Conservation (phyloP, 2,797 vertebrate genomes). For the Chrosomus eos region DNA sequence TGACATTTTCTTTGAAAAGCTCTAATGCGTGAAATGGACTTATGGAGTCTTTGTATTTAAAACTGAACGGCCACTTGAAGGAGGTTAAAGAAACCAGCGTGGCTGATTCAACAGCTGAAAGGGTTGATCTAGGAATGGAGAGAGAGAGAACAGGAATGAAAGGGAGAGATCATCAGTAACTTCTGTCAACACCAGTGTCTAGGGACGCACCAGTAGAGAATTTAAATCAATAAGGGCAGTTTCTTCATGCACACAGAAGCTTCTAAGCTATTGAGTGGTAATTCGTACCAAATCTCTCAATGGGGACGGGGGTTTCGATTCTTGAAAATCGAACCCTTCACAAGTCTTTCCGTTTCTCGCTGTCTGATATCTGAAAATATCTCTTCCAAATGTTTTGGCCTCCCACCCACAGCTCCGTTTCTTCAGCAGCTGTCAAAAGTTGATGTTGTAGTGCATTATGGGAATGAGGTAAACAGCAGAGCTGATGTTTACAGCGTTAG, state of each 20-base stretch:
- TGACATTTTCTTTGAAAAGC: background rate
- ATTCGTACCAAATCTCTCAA: constrained; percentile 29
- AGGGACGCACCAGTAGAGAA: constrained; percentile 33
- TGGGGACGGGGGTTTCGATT: constrained; percentile 21
- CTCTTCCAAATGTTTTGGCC: constrained; percentile 21
- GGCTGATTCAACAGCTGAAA: background rate
- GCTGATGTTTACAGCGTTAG: constrained; percentile 46
- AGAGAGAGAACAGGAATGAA: background rate
- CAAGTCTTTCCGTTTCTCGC: background rate
- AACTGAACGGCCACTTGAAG: background rate
- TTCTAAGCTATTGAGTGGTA: constrained; percentile 34
- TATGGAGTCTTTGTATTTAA: background rate
- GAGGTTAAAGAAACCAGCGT: background rate
- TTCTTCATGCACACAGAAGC: constrained; percentile 25
- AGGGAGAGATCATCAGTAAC: constrained; percentile 40
- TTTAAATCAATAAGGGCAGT: constrained; percentile 50
- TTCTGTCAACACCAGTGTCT: constrained; percentile 31
- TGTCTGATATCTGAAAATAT: constrained; percentile 27
- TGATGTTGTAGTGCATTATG: constrained; percentile 33
- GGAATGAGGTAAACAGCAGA: constrained; percentile 46
- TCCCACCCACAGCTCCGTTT: constrained; percentile 9
- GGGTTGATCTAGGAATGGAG: background rate
- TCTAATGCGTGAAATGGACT: background rate
- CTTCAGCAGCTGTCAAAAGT: constrained; percentile 42
- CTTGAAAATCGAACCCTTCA: constrained; percentile 12